Conservation (phyloP, 2,113 vertebrate genomes). For the Archocentrus centrarchus region DNA sequence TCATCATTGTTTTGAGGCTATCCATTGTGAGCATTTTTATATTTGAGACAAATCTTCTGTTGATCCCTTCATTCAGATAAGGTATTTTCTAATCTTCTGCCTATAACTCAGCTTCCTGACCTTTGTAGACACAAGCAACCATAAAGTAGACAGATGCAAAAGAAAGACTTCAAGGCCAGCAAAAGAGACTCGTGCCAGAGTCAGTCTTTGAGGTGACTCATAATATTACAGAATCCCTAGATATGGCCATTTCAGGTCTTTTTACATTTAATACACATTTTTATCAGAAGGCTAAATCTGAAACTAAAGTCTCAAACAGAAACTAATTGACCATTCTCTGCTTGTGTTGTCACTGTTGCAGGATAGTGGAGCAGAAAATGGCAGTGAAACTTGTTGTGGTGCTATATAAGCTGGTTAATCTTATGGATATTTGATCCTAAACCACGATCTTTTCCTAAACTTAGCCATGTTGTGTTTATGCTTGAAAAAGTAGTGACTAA, state of each 20-base stretch:
- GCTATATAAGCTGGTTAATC: background rate
- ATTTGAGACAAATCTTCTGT: background rate
- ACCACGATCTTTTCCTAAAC: background rate
- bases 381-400: background rate
- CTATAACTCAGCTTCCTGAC: background rate
- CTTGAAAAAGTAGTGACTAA: too few relatives aligned
- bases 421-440: background rate
- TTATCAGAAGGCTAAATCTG: background rate
- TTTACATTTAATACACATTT: background rate
- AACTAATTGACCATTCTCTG: background rate
- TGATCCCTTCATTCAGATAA: background rate
- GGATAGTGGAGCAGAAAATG: background rate
- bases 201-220: background rate
- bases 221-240: background rate
- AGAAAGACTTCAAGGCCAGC: background rate
- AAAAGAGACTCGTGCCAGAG: background rate
- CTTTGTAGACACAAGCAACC: background rate
- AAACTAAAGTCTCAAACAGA: background rate
- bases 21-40: background rate
- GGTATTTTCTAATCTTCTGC: background rate
- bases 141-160: background rate
- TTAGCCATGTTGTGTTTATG: too few relatives aligned
- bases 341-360: background rate
- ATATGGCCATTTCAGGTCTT: background rate
- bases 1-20: background rate